Percentiles rank a stretch among this genome's conserved stretches.
phyloP scores from a whole-genome alignment of 2,113 vertebrate species.

The Sylvietta virens region DNA sequence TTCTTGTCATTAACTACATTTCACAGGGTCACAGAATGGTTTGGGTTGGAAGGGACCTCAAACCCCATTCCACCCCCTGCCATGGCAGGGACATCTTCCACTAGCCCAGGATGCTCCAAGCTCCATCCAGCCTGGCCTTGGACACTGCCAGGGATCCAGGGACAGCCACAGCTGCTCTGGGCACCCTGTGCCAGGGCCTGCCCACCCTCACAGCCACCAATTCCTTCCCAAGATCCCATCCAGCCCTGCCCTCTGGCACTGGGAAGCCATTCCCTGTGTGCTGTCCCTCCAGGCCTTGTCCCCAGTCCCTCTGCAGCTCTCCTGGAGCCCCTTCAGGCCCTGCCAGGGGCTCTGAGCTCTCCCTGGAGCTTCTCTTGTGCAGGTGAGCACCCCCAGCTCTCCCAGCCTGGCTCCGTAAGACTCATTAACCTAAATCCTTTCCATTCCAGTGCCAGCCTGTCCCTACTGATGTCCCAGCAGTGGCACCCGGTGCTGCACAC shows the following conservation, averaged over 20 bases:
- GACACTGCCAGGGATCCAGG: not conserved
- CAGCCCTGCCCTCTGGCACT: not conserved
- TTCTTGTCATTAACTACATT: accelerated
- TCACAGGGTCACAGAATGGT: not conserved
- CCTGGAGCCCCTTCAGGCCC: not conserved
- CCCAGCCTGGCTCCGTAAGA: not conserved
- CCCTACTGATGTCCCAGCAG: not conserved
- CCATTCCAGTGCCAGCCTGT: not conserved
- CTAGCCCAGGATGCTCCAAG: not conserved
- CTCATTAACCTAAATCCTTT: not conserved
- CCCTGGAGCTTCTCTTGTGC: not conserved
- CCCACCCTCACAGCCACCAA: not conserved
- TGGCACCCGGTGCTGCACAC: no score
- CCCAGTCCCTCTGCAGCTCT: not conserved
- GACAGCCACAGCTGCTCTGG: not conserved
- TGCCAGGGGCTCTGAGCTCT: not conserved
- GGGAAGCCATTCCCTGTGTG: not conserved
- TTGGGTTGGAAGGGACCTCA: not conserved
- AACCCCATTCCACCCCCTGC: accelerated
- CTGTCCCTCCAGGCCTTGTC: not conserved
- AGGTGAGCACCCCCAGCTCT: accelerated
- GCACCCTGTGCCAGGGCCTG: not conserved
- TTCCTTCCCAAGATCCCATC: not conserved
- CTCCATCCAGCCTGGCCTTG: accelerated
- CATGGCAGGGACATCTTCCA: not conserved